phyloP scores from a whole-genome alignment of 2,113 vertebrate genomes.

The Tichodroma muraria region DNA sequence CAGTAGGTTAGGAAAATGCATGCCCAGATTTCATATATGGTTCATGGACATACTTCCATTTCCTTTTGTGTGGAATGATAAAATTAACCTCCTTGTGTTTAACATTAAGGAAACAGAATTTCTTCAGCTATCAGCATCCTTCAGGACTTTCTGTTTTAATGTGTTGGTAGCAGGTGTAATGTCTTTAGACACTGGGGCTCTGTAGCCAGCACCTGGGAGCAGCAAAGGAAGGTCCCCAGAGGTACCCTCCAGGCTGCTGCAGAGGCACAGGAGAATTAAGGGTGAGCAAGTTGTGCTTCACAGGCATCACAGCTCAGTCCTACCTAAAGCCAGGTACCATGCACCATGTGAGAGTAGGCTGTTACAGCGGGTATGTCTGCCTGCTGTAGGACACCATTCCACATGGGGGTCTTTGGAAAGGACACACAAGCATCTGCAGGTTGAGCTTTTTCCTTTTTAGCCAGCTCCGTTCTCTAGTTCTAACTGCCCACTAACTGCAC shows the following conservation, averaged over 20 bases:
- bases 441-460: background rate
- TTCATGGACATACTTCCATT: background rate
- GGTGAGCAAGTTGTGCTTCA: background rate
- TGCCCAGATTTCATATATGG: background rate
- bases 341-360: fast-evolving
- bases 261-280: background rate
- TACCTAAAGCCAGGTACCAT: background rate
- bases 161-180: background rate
- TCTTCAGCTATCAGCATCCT: background rate
- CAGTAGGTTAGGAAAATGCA: background rate
- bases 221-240: background rate
- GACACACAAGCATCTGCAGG: background rate
- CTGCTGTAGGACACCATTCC: background rate
- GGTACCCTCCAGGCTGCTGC: background rate
- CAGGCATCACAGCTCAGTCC: background rate
- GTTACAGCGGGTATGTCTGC: background rate
- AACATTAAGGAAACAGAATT: background rate
- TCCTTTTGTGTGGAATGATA: background rate
- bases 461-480: constrained; percentile 19
- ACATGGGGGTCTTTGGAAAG: background rate
- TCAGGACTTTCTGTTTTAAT: background rate
- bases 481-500: constrained; percentile 48
- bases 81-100: background rate
- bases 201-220: background rate
- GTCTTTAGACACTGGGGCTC: background rate